These are phyloP conservation scores for Drosophila arawakana DNA, from an alignment of 1,140 invertebrate genomes.

Conservation along the genomic window DNA sequence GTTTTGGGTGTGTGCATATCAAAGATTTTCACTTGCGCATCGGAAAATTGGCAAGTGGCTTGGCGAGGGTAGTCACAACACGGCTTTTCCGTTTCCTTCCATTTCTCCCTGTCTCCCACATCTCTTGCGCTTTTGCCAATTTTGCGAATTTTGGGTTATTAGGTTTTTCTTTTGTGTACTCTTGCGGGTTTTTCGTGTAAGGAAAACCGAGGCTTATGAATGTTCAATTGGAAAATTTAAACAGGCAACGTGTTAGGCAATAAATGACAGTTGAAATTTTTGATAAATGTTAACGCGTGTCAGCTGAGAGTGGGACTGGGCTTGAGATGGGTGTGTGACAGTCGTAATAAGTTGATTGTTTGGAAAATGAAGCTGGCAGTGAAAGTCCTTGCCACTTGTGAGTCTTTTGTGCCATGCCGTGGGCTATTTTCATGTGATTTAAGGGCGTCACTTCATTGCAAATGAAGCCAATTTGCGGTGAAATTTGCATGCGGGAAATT, in stretches of 20 bases:
- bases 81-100: background rate
- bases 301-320: background rate
- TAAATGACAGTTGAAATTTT: conserved; percentile 71
- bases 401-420: conserved; percentile 18
- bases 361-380: conserved; percentile 45
- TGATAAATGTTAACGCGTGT: conserved; percentile 76
- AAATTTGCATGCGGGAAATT: conserved; percentile 42
- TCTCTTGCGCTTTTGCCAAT: conserved; percentile 40
- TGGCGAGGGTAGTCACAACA: conserved; percentile 8
- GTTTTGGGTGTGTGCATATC: conserved; percentile 36
- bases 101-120: background rate
- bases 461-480: conserved; percentile 67
- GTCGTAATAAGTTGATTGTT: conserved; percentile 68
- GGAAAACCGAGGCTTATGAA: conserved; percentile 63
- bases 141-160: conserved; percentile 74
- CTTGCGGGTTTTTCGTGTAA: conserved; percentile 50
- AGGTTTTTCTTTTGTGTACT: conserved; percentile 55
- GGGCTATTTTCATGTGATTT: conserved; percentile 40
- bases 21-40: conserved; percentile 60
- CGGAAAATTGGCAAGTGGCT: conserved; percentile 58
- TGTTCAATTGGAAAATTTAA: conserved; percentile 62
- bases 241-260: conserved; percentile 37
- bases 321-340: conserved; percentile 4
- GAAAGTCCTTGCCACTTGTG: conserved; percentile 26
- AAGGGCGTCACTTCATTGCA: conserved; percentile 54